Conservation (phyloP, 2,797 vertebrate genomes). For the Rhinoraja longicauda region DNA sequence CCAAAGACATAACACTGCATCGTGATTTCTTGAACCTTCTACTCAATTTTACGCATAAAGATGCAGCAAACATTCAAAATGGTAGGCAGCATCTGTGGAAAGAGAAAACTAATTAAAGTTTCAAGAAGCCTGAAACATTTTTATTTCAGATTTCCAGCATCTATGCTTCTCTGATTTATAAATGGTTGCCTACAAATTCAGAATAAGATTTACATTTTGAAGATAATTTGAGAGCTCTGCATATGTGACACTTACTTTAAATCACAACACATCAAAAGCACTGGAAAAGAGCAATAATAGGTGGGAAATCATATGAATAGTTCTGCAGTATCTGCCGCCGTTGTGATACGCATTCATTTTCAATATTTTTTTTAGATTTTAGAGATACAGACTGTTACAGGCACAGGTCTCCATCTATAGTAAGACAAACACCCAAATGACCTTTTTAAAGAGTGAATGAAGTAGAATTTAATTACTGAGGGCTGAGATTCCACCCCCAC, state of each 20-base stretch:
- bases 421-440: background rate
- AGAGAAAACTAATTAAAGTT: too few species aligned
- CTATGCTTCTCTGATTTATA: background rate
- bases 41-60: too few species aligned
- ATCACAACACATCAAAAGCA: background rate
- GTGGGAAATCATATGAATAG: background rate
- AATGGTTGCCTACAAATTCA: background rate
- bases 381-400: background rate
- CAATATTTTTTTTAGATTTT: background rate
- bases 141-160: too few species aligned
- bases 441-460: background rate
- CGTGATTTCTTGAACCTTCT: too few species aligned
- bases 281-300: background rate
- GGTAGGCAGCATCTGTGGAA: too few species aligned
- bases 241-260: background rate
- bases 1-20: too few species aligned
- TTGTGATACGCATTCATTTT: background rate
- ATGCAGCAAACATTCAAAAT: too few species aligned
- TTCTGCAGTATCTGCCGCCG: background rate
- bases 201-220: background rate
- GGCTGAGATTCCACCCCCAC: background rate
- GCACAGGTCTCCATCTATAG: background rate
- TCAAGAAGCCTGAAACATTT: too few species aligned
- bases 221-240: background rate
- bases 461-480: background rate